Evolutionary conservation across 2,113 vertebrate species (phyloP).

Genomic region (Malurus alboscapulatus): DNA sequence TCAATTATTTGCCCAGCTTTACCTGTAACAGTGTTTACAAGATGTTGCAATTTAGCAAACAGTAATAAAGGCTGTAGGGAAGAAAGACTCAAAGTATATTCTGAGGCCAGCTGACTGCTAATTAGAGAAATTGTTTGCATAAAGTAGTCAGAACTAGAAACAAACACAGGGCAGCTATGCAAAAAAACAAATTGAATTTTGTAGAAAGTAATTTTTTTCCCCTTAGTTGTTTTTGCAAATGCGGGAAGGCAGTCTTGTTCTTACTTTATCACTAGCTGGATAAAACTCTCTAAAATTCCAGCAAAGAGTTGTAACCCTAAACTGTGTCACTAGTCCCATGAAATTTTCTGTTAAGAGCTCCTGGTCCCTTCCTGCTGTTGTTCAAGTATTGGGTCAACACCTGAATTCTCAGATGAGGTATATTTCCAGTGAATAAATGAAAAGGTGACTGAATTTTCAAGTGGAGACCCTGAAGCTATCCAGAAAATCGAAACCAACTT

Average conservation of each 20-base stretch:
- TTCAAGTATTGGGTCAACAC: neutral
- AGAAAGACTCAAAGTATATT: neutral
- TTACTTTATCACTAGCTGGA: neutral
- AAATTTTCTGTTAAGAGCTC: neutral
- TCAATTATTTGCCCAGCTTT: neutral
- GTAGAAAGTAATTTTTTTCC: neutral
- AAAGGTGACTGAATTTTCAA: neutral
- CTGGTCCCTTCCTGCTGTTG: neutral
- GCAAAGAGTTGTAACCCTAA: neutral
- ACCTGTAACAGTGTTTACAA: neutral
- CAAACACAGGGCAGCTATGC: neutral
- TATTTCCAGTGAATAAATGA: neutral
- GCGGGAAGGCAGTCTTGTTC: neutral
- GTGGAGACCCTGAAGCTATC: neutral
- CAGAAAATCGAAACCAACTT: neutral
- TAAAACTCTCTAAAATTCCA: neutral
- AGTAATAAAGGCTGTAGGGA: neutral
- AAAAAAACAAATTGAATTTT: neutral
- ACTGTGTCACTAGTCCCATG: neutral
- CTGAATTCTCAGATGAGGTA: rapidly evolving
- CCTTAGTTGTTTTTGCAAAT: neutral
- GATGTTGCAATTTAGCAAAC: neutral
- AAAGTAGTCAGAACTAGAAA: neutral
- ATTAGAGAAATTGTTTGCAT: neutral
- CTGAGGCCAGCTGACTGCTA: neutral